Base-by-base conservation (phyloP, 2,888 invertebrate species). In the Ferdinandea cuprea region DNA sequence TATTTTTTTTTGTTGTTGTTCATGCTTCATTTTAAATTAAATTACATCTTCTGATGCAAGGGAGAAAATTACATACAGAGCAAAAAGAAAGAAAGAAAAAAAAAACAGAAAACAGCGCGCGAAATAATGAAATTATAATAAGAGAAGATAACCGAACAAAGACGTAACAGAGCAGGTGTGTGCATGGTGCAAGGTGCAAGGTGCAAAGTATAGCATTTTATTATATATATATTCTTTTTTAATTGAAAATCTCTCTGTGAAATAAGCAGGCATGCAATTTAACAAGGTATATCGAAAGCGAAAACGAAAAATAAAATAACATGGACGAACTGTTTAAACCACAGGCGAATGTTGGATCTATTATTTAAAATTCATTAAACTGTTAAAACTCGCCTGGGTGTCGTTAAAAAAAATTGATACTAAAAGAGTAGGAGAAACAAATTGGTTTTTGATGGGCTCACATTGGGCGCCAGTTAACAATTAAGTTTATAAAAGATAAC, bases 121-220 rank as follows among this genome's bases (percentile, higher is more conserved):
- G 44, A 72, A 30, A 73, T 72, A 44, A 72, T 72, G 44, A 61
- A 79, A 79, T 72, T 61, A 63, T 72, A 63, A 63, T 58, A 69
- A 44, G 69, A 74, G 63, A 59, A 68, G 61, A 48, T 30, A 56
- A 25, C 37, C 19, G 21, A 68, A 68, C 63, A 42, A 61, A 58
- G 56, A 71, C 63, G 58, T 37, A 78, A 71, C 42, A 56, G 56
- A 63, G 74, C 80, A 80, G 74, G 74, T 80, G 78, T 78, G 78
- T 72, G 80, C 74, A 80, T 61, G 68, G 80, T 80, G 74, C 80
- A 80, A 69, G 50, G 80, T 80, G 80, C 68, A 80, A 63, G 54
- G 72, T 78, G 72, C 78, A 44, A n/a, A 21, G 42, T 17, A 42
- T 9, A 72, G 30, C 9, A 50, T 61, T 66, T 52, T 37, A 37